A percentile compares a stretch with the other conserved stretches of the same genome.
Evolutionary conservation across 2,113 vertebrate genomes (phyloP).

Genomic region (Symphodus melops): DNA sequence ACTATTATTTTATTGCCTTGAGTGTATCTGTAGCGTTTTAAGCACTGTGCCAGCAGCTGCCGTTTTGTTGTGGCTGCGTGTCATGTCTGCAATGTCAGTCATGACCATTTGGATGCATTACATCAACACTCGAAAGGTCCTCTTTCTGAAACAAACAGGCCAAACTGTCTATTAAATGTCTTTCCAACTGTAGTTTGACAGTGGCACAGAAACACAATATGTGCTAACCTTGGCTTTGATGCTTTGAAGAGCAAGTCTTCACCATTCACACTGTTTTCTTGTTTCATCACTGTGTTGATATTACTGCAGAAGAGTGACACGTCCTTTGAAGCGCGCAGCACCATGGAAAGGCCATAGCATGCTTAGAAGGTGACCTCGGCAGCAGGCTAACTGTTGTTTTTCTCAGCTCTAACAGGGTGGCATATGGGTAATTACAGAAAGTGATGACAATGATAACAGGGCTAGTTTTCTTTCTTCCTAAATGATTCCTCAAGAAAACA

Average conservation of each 20-base stretch:
- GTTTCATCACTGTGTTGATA: conserved; percentile 75
- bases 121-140: conserved; percentile 45
- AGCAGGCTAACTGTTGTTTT: conserved; percentile 75
- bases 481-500: conserved; percentile 77
- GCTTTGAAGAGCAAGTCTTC: conserved; percentile 67
- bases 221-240: conserved; percentile 47
- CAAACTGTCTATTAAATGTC: conserved; percentile 34
- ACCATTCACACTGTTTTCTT: conserved; percentile 60
- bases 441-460: conserved; percentile 81
- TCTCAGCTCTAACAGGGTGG: conserved; percentile 67
- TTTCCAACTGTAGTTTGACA: conserved; percentile 35
- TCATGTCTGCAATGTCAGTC: conserved; percentile 47
- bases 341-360: conserved; percentile 45
- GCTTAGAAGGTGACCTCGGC: conserved; percentile 64
- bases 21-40: conserved; percentile 4
- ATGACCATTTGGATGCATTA: conserved; percentile 31
- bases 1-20: too few species aligned
- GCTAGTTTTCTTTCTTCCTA: conserved; percentile 80
- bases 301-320: conserved; percentile 66
- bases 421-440: conserved; percentile 75
- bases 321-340: conserved; percentile 68
- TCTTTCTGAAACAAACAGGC: conserved; percentile 54
- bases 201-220: conserved; percentile 66
- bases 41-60: too few species aligned
- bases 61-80: conserved; percentile 10